phyloP scores from a whole-genome alignment of 2,797 vertebrate species.

The Crax fasciolata region DNA sequence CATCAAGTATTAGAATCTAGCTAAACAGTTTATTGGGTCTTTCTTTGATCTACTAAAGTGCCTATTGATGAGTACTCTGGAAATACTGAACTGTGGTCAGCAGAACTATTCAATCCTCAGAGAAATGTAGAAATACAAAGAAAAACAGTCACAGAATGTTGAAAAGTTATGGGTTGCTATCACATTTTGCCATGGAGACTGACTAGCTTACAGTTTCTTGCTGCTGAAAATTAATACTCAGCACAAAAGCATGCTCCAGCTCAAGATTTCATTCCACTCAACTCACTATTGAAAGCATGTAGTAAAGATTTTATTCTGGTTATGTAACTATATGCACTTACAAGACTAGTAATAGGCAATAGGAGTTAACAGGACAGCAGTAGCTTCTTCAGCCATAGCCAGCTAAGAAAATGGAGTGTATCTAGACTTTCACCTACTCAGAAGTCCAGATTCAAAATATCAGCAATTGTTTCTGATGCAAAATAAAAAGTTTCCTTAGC shows the following conservation, averaged over 20 bases:
- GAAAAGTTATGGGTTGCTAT: neutral
- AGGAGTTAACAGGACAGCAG: neutral
- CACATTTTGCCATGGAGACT: neutral
- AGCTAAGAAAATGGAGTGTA: neutral
- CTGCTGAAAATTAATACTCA: neutral
- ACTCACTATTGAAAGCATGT: neutral
- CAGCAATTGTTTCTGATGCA: neutral
- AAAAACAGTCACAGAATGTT: neutral
- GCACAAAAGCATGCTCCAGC: neutral
- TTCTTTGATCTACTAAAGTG: neutral
- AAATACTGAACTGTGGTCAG: neutral
- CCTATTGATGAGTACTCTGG: neutral
- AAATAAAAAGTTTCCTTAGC: neutral
- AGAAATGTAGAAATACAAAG: neutral
- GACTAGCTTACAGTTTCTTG: neutral
- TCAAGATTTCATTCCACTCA: neutral
- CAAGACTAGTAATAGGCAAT: neutral
- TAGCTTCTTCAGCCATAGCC: neutral
- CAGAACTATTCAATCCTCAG: neutral
- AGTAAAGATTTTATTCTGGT: neutral
- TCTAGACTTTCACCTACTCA: neutral
- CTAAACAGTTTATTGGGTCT: neutral
- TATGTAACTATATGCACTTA: neutral
- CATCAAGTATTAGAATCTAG: neutral
- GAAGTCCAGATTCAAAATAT: neutral